These are phyloP conservation scores for Ischnus inquisitorius DNA, from an alignment of 2,888 invertebrate species.

Conservation along the genomic window DNA sequence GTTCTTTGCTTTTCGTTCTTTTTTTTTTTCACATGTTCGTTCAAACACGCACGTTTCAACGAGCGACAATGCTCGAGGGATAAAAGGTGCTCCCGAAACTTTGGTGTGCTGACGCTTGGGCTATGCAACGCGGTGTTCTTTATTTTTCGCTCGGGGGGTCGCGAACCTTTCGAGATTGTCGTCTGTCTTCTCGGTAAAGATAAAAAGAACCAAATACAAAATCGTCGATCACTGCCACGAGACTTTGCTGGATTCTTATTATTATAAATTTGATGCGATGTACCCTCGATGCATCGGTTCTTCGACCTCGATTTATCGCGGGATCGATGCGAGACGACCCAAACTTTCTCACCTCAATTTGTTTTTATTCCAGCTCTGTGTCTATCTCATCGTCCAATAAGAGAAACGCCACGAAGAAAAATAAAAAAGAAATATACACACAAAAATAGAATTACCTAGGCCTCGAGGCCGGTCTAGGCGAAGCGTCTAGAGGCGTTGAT, in stretches of 20 bases:
- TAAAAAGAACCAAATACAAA: neutral
- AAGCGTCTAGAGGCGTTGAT: neutral
- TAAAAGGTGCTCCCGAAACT: slow-evolving; percentile 37
- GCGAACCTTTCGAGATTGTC: slow-evolving; percentile 10
- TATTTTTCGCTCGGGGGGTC: slow-evolving; percentile 40
- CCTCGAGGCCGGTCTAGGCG: neutral
- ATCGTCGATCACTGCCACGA: neutral
- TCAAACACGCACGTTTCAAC: slow-evolving; percentile 24
- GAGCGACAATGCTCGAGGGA: slow-evolving; percentile 38
- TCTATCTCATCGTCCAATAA: neutral
- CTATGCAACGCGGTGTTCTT: slow-evolving; percentile 2
- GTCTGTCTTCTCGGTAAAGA: neutral
- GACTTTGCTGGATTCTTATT: slow-evolving; percentile 20
- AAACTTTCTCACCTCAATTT: slow-evolving; percentile 17
- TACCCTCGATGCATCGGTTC: neutral
- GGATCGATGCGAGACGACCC: slow-evolving; percentile 13
- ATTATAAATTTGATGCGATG: neutral
- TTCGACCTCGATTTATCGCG: slow-evolving; percentile 16
- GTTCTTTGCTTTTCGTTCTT: slow-evolving; percentile 6
- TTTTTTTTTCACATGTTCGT: slow-evolving; percentile 18
- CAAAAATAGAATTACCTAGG: neutral
- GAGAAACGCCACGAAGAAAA: neutral
- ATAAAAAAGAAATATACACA: neutral
- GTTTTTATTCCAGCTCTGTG: slow-evolving; percentile 31
- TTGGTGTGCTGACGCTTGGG: neutral